Base-by-base conservation (phyloP, 2,888 invertebrate genomes). In the Pammene aurita region DNA sequence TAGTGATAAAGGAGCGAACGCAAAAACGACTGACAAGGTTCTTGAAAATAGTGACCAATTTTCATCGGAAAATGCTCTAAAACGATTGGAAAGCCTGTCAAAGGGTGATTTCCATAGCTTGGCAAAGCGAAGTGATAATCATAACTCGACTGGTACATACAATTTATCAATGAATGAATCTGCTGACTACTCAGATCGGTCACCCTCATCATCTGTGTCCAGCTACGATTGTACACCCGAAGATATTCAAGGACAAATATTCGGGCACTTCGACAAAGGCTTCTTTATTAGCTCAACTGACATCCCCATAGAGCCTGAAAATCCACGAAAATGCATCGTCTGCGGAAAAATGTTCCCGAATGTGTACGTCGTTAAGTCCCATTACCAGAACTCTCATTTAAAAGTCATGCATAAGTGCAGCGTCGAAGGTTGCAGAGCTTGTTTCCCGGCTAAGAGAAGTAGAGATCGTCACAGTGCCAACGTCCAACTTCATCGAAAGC, bases 351-450 rank as follows among this genome's bases (percentile, higher is more conserved):
- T 96, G 80, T 98, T 98, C 87, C 97, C 97, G 86, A 98, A 98
- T 83, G 96, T 97, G 79, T 98, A 98, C 83, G 96, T 97, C 61
- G 95, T 98, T 34, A 98, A 98, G 89, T 97, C 97, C 0, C 99
- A 99, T 85, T 98, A 98, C 86, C 98, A 98, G 92, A 98, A 97
- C 86, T 97, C 97, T 10, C 98, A 99, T 88, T 94, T 98, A 64
- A 98, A 98, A 89, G 90, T 98, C 71, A 97, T 98, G 96, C 98
- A 98, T 89, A 97, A 97, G 83, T 99, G 99, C 90, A 97, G 96
- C 80, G 96, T 98, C 35, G 98, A 98, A 75, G 98, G 98, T 0
- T 99, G 99, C 85, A 97, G 97, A 88, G 98, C 98, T 0, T 96
- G 98, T 0, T 99, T 98, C 85, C 97, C 98, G 6, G 98, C 98